Base-by-base conservation (phyloP, 2,888 invertebrate species). In the Hartigia nigra region DNA sequence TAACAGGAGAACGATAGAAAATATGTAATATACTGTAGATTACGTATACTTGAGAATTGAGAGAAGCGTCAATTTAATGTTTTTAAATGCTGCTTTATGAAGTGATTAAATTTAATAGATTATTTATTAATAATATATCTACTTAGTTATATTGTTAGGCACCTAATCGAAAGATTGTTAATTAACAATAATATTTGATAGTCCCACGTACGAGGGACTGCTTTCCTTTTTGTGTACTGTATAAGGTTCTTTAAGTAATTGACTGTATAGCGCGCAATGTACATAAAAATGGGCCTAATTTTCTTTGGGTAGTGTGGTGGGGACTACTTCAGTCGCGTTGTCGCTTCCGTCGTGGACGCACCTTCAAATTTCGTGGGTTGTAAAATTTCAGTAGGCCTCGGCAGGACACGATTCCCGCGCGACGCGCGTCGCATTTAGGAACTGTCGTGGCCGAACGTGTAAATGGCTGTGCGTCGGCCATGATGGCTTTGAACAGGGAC, bases 401-500 rank as follows among this genome's bases (percentile, higher is more conserved):
- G 75, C 70, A 78, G 80, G 75, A 80, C 79, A 55, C 83, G 82
- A 82, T 83, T 83, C 83, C 83, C 85, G 84, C 84, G 88, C 87
- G 86, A 82, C 86, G 80, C 81, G 81, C 85, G 86, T 86, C 86
- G 81, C 82, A 81, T 82, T 79, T 83, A 75, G 84, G 87, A 87
- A 87, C 85, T 86, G 84, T 77, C 82, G 84, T 82, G 83, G 86
- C 85, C 84, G 88, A 89, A 87, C 85, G 88, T 87, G 89, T 88
- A 91, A 91, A 91, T 91, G 91, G 91, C 91, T 91, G 90, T 88
- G 87, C 87, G 90, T 90, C 91, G 90, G 91, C 91, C 91, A 91
- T 91, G 90, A 91, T 91, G 91, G 91, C 91, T 90, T 91, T 89
- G 86, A 90, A 87, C 90, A 89, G 91, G 89, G 90, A 88, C 87